Evolutionary conservation across 2,888 invertebrate genomes (phyloP), one percentile per base, ranked within the genome.

Genomic region (Neocrepidodera transversa): DNA sequence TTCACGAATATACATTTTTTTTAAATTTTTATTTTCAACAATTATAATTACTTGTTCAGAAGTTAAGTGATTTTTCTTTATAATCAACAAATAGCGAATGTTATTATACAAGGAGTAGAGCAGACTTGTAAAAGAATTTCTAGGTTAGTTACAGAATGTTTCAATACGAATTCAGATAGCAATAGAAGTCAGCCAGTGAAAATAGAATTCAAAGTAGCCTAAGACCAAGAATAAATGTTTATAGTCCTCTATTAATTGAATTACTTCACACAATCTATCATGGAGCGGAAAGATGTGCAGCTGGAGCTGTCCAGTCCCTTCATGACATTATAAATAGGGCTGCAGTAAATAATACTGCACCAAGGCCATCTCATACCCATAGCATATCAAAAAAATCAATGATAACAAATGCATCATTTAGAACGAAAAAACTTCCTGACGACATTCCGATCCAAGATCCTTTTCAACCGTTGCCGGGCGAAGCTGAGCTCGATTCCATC

Each of bases 321-420:
- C 93, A 95, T 71, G 95, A 96, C 74, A 87, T 97, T 60, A 92
- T 94, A 73, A 86, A 89, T 75, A 85, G 97, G 71, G 95, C 95
- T 1, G 90, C 76, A 6, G 71, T 75, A 38, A 26, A 16, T 14
- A 68, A 76, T 17, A 68, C 75, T 53, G 73, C 76, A 4, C 69
- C 77, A 8, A 71, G 75, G 52, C 74, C 75, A 10, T 75, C 76
- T 4, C 73, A 75, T 42, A 73, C 68, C 50, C 78, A 76, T n/a
- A 87, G 88, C 2, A 87, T 93, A 71, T 90, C 91, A 0, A 96
- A n/a, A n/a, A n/a, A 96, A 80, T 92, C 95, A 6, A 95, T 97
- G 90, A 96, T 98, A 67, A 98, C 97, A 26, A 98, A 97, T 81
- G 97, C 98, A 66, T 97, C 97, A 68, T 97, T 98, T 83, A 88